Evolutionary conservation across 2,888 invertebrate genomes (phyloP), one percentile per base, ranked within the genome.

Genomic region (Sepioteuthis lessoniana): DNA sequence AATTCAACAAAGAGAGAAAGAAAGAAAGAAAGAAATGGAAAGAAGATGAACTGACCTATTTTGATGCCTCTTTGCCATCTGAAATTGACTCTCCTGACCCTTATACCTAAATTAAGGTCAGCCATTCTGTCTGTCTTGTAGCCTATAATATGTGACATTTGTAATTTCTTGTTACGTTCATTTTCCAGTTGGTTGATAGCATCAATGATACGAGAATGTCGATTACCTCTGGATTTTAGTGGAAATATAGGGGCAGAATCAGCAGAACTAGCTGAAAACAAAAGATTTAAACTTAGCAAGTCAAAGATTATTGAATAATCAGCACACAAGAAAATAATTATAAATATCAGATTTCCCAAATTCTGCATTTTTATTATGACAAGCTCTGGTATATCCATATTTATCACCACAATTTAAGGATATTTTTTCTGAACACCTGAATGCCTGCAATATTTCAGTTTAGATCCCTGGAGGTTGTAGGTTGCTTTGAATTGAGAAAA

Each of bases 61-160:
- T 99, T 99, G 94, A 98, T 98, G 8, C 99, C 99, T 31, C 99
- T 98, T 97, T 99, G 99, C 99, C 99, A 99, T 94, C 98, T 98
- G 97, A 99, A 99, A 95, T 98, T 98, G 91, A 99, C 98, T 96
- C 98, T 98, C 55, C 98, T 97, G 25, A 98, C 98, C 95, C 98
- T 98, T 94, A 98, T 98, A 95, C 98, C 98, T 96, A 98, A 98
- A 97, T 98, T 98, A 96, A 98, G 98, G 76, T 97, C 97, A 60
- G 97, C 97, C 92, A 97, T 97, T 91, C 98, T 97, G 37, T 97
- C 97, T 93, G 98, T 98, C 46, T 98, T 97, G 95, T 97, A 98
- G 0, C 98, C 98, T 95, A 98, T 98, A 91, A 98, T 97, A 96
- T 96, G 97, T 95, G 94, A 97, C 97, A 91, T 98, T 97, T 90